A percentile compares a stretch with the other conserved stretches of the same genome.
Evolutionary conservation across 2,888 invertebrate species (phyloP).

Genomic region (Epinotia demarniana): DNA sequence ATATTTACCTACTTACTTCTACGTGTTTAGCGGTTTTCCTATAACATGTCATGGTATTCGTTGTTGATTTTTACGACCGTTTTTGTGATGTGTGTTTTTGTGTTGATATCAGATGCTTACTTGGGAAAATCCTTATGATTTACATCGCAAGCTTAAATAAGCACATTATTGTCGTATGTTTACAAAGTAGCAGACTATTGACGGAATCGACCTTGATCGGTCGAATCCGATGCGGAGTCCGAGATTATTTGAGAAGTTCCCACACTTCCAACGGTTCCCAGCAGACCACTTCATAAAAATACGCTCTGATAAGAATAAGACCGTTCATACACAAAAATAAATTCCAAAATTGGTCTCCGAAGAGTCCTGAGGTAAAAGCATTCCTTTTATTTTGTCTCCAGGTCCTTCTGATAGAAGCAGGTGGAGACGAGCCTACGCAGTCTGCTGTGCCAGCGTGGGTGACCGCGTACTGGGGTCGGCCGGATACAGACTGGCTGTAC

Average conservation of each 20-base stretch:
- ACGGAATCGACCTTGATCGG: not conserved
- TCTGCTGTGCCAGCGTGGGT: slow-evolving; percentile 88
- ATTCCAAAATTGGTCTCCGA: not conserved
- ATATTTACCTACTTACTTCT: not conserved
- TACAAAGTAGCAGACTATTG: too few relatives aligned
- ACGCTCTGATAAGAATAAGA: not conserved
- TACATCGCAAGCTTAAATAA: not conserved
- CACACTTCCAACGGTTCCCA: not conserved
- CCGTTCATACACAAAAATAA: not conserved
- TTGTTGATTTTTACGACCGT: not conserved
- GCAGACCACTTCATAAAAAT: not conserved
- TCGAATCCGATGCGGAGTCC: not conserved
- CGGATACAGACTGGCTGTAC: slow-evolving; percentile 88
- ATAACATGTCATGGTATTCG: not conserved
- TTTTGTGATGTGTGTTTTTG: not conserved
- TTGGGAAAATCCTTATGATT: slow-evolving; percentile 1
- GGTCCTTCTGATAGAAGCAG: slow-evolving; percentile 89
- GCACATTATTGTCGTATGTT: not conserved
- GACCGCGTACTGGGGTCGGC: slow-evolving; percentile 85
- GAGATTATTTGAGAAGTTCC: not conserved
- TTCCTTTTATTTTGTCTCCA: slow-evolving; percentile 53
- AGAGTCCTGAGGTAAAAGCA: not conserved
- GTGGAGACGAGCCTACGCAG: slow-evolving; percentile 88
- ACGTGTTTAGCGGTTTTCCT: slow-evolving; percentile 23
- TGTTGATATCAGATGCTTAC: not conserved